Evolutionary conservation across 2,113 vertebrate genomes (phyloP).

Genomic region (Ptychochromis oligacanthus): DNA sequence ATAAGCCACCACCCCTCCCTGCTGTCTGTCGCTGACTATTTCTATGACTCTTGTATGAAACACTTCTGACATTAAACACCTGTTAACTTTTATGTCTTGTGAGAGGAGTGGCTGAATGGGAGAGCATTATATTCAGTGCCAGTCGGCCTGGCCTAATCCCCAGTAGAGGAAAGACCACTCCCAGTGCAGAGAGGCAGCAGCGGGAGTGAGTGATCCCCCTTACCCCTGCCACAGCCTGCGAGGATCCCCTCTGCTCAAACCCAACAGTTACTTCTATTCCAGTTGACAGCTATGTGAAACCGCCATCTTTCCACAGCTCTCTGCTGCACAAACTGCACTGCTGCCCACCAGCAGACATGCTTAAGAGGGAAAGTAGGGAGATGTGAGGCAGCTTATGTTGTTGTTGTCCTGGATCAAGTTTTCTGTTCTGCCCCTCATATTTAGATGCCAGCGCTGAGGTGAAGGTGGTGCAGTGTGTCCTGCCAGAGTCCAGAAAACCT

Average conservation of each 20-base stretch:
- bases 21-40: constrained; percentile 70
- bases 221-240: constrained; percentile 40
- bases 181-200: constrained; percentile 58
- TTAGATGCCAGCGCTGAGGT: constrained; percentile 5
- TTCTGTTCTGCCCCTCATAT: not conserved
- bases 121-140: constrained; percentile 68
- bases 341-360: constrained; percentile 23
- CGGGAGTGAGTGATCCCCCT: constrained; percentile 42
- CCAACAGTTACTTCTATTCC: constrained; percentile 48
- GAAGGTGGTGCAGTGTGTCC: constrained; percentile 4
- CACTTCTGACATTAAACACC: constrained; percentile 78
- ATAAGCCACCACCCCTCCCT: constrained; percentile 42
- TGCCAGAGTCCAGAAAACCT: constrained; percentile 15
- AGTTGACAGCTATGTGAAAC: constrained; percentile 69
- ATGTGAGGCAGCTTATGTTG: not conserved
- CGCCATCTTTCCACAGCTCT: constrained; percentile 60
- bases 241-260: constrained; percentile 52
- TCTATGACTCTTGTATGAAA: constrained; percentile 59
- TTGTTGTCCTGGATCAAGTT: constrained; percentile 8
- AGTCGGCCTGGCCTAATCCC: constrained; percentile 66
- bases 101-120: constrained; percentile 71
- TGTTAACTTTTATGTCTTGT: constrained; percentile 79
- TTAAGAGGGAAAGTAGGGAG: not conserved
- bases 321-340: constrained; percentile 32
- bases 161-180: constrained; percentile 75